Evolutionary conservation across 2,888 invertebrate genomes (phyloP).

Genomic region (Amphipyra tragopoginis): DNA sequence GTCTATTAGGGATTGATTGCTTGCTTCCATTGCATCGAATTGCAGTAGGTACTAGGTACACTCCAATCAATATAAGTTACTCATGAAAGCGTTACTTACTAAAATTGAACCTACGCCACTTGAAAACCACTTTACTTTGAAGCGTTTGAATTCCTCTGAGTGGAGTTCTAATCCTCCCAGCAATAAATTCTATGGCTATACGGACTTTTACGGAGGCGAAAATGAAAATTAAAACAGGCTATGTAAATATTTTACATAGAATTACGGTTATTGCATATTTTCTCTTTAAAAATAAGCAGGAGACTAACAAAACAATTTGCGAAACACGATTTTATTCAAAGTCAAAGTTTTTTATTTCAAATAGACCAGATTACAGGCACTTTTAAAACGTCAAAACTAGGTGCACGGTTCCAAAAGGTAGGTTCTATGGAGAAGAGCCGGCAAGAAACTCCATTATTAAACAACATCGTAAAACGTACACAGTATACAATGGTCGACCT

Average conservation of each 20-base stretch:
- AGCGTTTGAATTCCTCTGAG: slow-evolving; percentile 30
- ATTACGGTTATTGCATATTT: slow-evolving; percentile 20
- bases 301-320: slow-evolving; percentile 7
- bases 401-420: too few species aligned
- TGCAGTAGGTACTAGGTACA: too few species aligned
- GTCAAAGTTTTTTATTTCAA: too few species aligned
- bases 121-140: slow-evolving; percentile 38
- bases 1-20: too few species aligned
- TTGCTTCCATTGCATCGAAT: too few species aligned
- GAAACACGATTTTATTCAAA: slow-evolving; percentile 5
- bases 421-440: too few species aligned
- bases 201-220: slow-evolving; percentile 17
- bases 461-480: slow-evolving; percentile 14
- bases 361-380: too few species aligned
- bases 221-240: slow-evolving; percentile 25
- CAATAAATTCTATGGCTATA: slow-evolving; percentile 32
- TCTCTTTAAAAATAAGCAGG: slow-evolving; percentile 9
- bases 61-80: slow-evolving; percentile 6
- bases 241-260: slow-evolving; percentile 22
- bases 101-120: slow-evolving; percentile 40
- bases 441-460: too few species aligned
- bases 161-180: slow-evolving; percentile 42
- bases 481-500: slow-evolving; percentile 35
- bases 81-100: slow-evolving; percentile 33
- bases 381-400: too few species aligned